Base-by-base conservation (phyloP, 2,888 invertebrate genomes). In the Drosophila suboccidentalis region DNA sequence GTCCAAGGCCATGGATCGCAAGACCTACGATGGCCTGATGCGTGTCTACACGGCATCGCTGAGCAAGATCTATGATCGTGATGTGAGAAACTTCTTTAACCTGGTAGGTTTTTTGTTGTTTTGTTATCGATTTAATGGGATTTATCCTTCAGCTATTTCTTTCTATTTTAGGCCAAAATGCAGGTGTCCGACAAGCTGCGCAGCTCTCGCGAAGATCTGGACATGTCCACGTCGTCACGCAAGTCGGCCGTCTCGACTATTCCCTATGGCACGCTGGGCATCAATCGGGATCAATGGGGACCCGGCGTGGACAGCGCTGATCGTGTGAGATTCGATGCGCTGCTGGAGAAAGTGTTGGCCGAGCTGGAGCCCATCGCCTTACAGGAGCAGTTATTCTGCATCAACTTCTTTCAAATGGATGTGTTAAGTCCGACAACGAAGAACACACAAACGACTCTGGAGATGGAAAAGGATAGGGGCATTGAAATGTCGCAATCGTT, bases 321-420 rank as follows among this genome's bases (percentile, higher is more conserved):
- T 84, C 92, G 95, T 29, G 93, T 93, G 67, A 92, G 93, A 49
- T 95, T 94, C 80, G 96, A 96, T 90, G 94, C 96, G 69, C 94
- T 97, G 55, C 93, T 98, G 65, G 97, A 98, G 91, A 95, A 96
- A 92, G 97, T 98, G 58, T 94, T 99, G 66, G 96, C 96, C 15
- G 96, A 98, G 90, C 94, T 99, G 75, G 98, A 98, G 91, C 97
- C 97, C 4, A 95, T 98, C 61, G 98, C 98, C 91, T 94, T 98
- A 77, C 96, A 97, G 26, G 99, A 99, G 92, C 98, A 99, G 93
- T 96, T 97, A 80, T 99, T 99, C 93, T 98, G 98, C 92, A 95
- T 97, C 17, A 94, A 95, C 71, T 99, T 99, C 93, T 98, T 99
- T 92, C 97, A 97, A 92, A 94, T 98, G 83, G 96, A 96, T 89